Conservation (phyloP, 2,888 invertebrate genomes). For the Hypsopygia costalis region DNA sequence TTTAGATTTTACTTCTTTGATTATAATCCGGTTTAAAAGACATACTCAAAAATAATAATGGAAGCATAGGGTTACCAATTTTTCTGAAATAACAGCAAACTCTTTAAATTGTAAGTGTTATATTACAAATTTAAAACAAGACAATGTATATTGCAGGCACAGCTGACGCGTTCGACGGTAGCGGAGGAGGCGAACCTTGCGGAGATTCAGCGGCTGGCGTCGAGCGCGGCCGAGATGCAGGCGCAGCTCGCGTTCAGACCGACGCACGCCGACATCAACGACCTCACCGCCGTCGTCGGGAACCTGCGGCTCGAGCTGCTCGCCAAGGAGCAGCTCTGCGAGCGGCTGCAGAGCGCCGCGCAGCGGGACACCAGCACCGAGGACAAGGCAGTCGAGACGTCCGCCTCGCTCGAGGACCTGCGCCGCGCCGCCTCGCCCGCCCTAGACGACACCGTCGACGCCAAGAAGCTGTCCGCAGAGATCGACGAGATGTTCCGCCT, state of each 20-base stretch:
- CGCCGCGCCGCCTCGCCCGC: slow-evolving; percentile 16
- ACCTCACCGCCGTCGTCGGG: slow-evolving; percentile 68
- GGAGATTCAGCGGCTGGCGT: slow-evolving; percentile 77
- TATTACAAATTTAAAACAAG: no score
- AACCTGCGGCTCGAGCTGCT: slow-evolving; percentile 48
- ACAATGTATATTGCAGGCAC: slow-evolving; percentile 55
- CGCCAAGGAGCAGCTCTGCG: slow-evolving; percentile 34
- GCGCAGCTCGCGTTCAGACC: slow-evolving; percentile 81
- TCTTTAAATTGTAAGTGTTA: no score
- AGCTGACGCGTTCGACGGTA: slow-evolving; percentile 62
- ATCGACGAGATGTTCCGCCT: slow-evolving; percentile 74
- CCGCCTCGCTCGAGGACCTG: slow-evolving; percentile 37
- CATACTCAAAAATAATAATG: no score
- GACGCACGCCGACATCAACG: slow-evolving; percentile 78
- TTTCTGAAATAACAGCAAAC: no score
- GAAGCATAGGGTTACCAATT: no score
- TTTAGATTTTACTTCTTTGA: no score
- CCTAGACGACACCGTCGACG: slow-evolving; percentile 39
- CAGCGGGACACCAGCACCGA: slow-evolving; percentile 22
- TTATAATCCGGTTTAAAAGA: no score
- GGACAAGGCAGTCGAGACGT: slow-evolving; percentile 33
- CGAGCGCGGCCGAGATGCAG: slow-evolving; percentile 72
- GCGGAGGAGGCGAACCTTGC: slow-evolving; percentile 79
- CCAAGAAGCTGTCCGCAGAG: slow-evolving; percentile 60
- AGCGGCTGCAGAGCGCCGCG: slow-evolving; percentile 29